phyloP scores from a whole-genome alignment of 2,113 vertebrate species.

The Xiphophorus couchianus region DNA sequence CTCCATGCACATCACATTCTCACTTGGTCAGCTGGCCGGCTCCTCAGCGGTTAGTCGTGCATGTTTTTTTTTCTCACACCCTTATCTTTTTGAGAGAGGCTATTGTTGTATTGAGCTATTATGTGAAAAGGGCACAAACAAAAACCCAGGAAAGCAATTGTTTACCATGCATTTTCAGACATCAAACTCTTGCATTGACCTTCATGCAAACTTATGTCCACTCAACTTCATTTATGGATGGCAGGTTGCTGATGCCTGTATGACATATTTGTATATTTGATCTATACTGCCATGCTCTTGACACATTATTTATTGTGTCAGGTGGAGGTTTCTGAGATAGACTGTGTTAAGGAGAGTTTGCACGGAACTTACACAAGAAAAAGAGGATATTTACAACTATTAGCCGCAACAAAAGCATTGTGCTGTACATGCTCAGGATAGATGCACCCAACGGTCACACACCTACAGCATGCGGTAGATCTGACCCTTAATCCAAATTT shows the following conservation, averaged over 20 bases:
- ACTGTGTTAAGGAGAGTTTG: conserved; percentile 60
- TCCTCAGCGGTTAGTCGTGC: too few species aligned
- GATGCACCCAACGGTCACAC: conserved; percentile 1
- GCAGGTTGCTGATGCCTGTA: conserved; percentile 69
- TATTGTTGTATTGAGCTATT: not conserved
- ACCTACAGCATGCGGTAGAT: conserved; percentile 21
- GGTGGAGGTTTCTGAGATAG: conserved; percentile 72
- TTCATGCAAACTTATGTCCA: conserved; percentile 70
- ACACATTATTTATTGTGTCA: conserved; percentile 75
- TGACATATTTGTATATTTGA: conserved; percentile 79
- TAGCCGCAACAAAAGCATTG: conserved; percentile 30
- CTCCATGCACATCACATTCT: too few species aligned
- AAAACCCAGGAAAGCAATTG: conserved; percentile 23
- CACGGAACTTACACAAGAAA: conserved; percentile 48
- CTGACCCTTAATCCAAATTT: conserved; percentile 68
- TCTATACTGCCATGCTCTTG: conserved; percentile 60
- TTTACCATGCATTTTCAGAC: conserved; percentile 36
- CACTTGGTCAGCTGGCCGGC: too few species aligned
- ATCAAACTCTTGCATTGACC: conserved; percentile 65
- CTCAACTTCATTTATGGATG: conserved; percentile 61
- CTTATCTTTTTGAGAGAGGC: too few species aligned
- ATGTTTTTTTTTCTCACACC: too few species aligned
- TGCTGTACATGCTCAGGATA: not conserved
- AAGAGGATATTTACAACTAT: conserved; percentile 43
- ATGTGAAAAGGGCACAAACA: not conserved